These are phyloP conservation scores for Hiodon tergisus DNA, from an alignment of 2,113 vertebrate species.

Conservation along the genomic window DNA sequence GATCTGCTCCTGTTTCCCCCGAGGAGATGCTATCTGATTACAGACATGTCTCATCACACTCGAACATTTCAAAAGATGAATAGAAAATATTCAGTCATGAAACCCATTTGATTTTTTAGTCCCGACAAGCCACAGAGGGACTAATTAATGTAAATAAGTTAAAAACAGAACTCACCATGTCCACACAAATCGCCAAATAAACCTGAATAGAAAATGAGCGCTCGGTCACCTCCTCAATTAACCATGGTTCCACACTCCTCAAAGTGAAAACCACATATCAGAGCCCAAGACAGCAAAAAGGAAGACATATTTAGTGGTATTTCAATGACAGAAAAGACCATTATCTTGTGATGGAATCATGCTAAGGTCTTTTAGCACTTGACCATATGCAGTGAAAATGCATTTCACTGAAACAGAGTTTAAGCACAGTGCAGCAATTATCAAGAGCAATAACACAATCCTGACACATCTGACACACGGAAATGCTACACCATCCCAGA, in stretches of 20 bases:
- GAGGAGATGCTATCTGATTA: conserved; percentile 11
- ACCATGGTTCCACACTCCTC: background rate
- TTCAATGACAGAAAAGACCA: background rate
- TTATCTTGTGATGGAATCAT: background rate
- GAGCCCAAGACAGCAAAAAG: background rate
- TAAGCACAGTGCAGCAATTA: background rate
- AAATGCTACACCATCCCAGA: too few species aligned
- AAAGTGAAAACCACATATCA: conserved; percentile 6
- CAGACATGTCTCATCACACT: background rate
- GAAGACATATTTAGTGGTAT: background rate
- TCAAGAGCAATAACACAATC: too few species aligned
- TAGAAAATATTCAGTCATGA: conserved; percentile 12
- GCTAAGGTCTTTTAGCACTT: too few species aligned
- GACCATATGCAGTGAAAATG: too few species aligned
- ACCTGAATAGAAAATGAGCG: background rate
- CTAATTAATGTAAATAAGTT: conserved; percentile 19
- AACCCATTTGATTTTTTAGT: background rate
- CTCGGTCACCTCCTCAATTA: background rate
- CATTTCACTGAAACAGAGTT: too few species aligned
- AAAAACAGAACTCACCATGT: conserved; percentile 7
- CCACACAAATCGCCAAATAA: background rate
- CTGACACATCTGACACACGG: too few species aligned
- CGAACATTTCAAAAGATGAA: conserved; percentile 10
- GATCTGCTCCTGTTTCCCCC: background rate
- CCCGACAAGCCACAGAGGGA: conserved; percentile 12